Conservation (phyloP, 1,140 invertebrate genomes). For the Cotesia typhae region DNA sequence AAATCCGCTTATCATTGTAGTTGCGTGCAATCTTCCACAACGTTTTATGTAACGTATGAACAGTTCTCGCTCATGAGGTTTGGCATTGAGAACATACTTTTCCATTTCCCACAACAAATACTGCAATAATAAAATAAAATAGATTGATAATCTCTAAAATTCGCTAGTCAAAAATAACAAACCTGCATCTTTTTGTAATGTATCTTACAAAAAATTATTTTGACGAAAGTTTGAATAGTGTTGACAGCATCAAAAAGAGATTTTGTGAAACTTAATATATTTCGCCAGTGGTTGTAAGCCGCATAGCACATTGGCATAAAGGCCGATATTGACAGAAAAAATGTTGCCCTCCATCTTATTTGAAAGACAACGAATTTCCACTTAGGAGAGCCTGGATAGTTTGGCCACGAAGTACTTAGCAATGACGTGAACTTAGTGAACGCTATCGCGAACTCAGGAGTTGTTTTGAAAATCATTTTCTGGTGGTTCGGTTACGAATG, state of each 20-base stretch:
- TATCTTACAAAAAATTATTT: constrained; percentile 35
- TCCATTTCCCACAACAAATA: constrained; percentile 42
- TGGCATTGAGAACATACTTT: constrained; percentile 30
- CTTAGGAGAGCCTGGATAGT: constrained; percentile 15
- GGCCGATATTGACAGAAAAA: constrained; percentile 20
- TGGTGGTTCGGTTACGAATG: too few relatives aligned
- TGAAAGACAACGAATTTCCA: constrained; percentile 24
- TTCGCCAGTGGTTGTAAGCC: constrained; percentile 16
- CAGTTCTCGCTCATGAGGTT: constrained; percentile 25
- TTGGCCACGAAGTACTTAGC: constrained; percentile 43
- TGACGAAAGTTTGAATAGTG: constrained; percentile 25
- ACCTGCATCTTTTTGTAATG: neutral
- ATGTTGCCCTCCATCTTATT: constrained; percentile 34
- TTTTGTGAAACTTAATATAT: constrained; percentile 32
- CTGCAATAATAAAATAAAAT: neutral
- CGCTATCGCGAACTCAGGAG: constrained; percentile 23
- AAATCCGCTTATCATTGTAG: constrained; percentile 33
- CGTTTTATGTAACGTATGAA: constrained; percentile 42
- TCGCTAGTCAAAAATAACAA: neutral
- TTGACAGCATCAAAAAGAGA: constrained; percentile 33
- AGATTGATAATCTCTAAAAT: neutral
- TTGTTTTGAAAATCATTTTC: constrained; percentile 5
- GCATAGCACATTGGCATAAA: constrained; percentile 31
- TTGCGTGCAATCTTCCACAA: constrained; percentile 32
- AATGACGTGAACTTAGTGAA: constrained; percentile 27